Conservation (phyloP, 2,797 vertebrate genomes). For the Botia almorhae region DNA sequence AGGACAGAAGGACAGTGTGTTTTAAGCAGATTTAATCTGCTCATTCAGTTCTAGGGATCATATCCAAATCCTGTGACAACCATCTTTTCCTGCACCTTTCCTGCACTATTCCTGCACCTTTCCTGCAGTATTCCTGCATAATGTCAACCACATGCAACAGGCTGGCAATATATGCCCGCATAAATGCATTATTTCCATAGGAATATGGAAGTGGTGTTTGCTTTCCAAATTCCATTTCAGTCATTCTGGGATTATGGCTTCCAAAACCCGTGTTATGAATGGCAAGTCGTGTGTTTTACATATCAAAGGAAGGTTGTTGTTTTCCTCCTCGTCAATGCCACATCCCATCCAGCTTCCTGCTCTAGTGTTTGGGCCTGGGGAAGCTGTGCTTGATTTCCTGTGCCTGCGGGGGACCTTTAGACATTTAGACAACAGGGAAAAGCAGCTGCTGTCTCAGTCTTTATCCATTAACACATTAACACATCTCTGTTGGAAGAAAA, state of each 20-base stretch:
- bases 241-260: constrained; percentile 57
- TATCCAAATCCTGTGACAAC: constrained; percentile 40
- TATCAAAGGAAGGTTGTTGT: constrained; percentile 47
- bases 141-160: constrained; percentile 1
- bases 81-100: constrained; percentile 3
- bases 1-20: constrained; percentile 40
- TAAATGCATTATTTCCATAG: constrained; percentile 46
- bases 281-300: constrained; percentile 46
- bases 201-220: constrained; percentile 31
- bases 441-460: constrained; percentile 55
- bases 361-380: constrained; percentile 46
- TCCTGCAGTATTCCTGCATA: not conserved
- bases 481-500: constrained; percentile 21
- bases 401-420: constrained; percentile 41
- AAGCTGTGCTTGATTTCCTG: constrained; percentile 55
- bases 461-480: constrained; percentile 59
- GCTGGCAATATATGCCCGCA: not conserved
- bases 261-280: constrained; percentile 38
- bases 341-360: constrained; percentile 54
- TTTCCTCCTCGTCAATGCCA: constrained; percentile 44
- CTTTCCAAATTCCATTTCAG: constrained; percentile 48
- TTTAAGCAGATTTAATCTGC: constrained; percentile 61
- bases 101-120: constrained; percentile 5
- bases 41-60: constrained; percentile 61
- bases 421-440: constrained; percentile 47